phyloP scores from a whole-genome alignment of 2,888 invertebrate genomes.

The Prosapia bicincta region DNA sequence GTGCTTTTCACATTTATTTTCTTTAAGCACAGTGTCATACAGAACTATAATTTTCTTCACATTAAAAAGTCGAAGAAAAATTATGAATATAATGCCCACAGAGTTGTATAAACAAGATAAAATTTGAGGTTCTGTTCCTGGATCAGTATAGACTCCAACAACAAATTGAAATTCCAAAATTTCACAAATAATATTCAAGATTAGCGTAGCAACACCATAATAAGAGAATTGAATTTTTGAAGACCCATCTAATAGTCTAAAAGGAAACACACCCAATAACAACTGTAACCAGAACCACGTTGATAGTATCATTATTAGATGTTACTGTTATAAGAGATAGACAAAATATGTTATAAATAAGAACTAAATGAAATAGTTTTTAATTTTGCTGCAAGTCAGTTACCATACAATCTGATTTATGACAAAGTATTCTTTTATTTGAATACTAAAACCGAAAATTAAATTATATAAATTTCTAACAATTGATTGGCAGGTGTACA shows the following conservation, averaged over 20 bases:
- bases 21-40: background rate
- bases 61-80: background rate
- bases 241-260: background rate
- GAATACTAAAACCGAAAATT: too few relatives aligned
- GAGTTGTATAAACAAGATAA: background rate
- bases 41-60: background rate
- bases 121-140: background rate
- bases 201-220: background rate
- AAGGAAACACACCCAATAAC: background rate
- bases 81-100: background rate
- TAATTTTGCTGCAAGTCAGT: too few relatives aligned
- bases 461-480: too few relatives aligned
- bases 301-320: background rate
- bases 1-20: background rate
- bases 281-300: background rate
- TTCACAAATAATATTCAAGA: background rate
- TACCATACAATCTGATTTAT: too few relatives aligned
- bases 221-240: background rate
- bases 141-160: background rate
- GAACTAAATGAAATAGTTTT: too few relatives aligned
- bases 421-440: too few relatives aligned
- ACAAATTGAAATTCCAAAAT: background rate
- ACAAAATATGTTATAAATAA: too few relatives aligned
- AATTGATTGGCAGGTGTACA: too few relatives aligned
- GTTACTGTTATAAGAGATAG: too few relatives aligned